phyloP scores from a whole-genome alignment of 2,888 invertebrate species.

The Melipona beecheii region DNA sequence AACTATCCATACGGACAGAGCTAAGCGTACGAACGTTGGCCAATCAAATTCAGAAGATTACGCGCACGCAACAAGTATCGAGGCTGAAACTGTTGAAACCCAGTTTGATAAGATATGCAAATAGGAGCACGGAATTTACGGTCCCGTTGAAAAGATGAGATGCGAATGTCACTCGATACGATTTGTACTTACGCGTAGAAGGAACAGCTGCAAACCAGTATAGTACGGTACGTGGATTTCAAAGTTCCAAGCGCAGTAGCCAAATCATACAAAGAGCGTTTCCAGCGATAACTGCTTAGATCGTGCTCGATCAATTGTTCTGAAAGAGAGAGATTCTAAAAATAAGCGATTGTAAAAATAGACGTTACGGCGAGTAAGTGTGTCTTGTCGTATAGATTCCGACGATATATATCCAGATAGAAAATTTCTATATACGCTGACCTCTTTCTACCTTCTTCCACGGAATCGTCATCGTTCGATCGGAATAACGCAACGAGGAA shows the following conservation, averaged over 20 bases:
- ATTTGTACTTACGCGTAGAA: no score
- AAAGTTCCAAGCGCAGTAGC: not conserved
- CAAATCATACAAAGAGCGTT: not conserved
- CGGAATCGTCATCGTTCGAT: conserved; percentile 33
- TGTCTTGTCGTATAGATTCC: not conserved
- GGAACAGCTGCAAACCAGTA: no score
- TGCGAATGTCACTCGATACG: no score
- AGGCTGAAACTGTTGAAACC: not conserved
- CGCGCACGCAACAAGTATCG: not conserved
- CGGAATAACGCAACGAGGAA: conserved; percentile 23
- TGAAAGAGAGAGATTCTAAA: not conserved
- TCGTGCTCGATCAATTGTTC: conserved; percentile 8
- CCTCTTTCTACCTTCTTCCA: conserved; percentile 44
- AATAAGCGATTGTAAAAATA: not conserved
- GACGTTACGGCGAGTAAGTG: not conserved
- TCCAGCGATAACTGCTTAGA: not conserved
- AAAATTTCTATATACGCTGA: conserved; percentile 40
- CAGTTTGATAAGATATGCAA: not conserved
- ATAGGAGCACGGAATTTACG: not conserved
- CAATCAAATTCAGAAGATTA: not conserved
- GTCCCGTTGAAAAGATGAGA: not conserved
- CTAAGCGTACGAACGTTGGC: no score
- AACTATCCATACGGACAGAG: no score
- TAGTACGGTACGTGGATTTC: no score
- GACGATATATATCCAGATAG: conserved; percentile 5